Conservation (phyloP, 2,888 invertebrate species). For the Pseudococcus jackbeardsleyi region DNA sequence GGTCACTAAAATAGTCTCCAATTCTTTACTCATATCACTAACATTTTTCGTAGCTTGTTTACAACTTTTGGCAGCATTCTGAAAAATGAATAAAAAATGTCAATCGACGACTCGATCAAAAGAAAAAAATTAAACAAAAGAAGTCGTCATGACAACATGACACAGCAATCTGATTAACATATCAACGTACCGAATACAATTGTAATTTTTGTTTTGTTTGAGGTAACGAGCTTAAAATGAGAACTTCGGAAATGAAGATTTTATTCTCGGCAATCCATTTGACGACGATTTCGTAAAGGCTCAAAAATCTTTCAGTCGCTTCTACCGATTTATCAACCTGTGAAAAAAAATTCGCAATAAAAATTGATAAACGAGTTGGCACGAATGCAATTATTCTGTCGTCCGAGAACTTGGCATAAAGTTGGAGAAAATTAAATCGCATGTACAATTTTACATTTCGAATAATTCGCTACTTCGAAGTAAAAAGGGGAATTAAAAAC, state of each 20-base stretch:
- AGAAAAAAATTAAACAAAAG: background rate
- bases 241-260: constrained; percentile 82
- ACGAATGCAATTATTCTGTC: constrained; percentile 8
- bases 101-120: background rate
- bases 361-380: constrained; percentile 52
- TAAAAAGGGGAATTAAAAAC: background rate
- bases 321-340: constrained; percentile 87
- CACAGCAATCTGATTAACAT: background rate
- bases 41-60: constrained; percentile 89
- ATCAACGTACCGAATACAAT: constrained; percentile 82
- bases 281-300: constrained; percentile 84
- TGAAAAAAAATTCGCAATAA: constrained; percentile 62
- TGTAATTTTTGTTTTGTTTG: constrained; percentile 88
- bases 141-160: constrained; percentile 22
- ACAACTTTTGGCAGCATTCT: constrained; percentile 90
- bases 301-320: constrained; percentile 88
- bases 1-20: constrained; percentile 85
- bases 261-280: constrained; percentile 88
- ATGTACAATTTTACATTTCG: background rate
- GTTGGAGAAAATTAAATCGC: constrained; percentile 32
- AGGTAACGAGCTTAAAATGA: constrained; percentile 82
- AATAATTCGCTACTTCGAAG: background rate
- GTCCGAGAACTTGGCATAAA: constrained; percentile 22
- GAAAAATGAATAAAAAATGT: constrained; percentile 13
- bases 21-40: constrained; percentile 91